phyloP scores from a whole-genome alignment of 2,888 invertebrate genomes.

The Luperina nickerlii region DNA sequence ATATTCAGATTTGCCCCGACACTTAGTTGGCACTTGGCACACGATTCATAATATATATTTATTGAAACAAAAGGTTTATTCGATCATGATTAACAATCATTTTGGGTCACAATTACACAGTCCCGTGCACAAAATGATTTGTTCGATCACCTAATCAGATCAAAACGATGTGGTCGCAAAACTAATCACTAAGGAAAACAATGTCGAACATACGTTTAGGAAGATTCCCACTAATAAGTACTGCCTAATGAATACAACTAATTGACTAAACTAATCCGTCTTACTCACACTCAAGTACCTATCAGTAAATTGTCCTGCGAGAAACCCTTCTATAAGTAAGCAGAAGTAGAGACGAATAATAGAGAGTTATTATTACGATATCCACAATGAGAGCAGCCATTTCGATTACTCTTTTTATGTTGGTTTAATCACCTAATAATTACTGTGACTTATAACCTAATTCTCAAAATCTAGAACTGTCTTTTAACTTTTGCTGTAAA shows the following conservation, averaged over 20 bases:
- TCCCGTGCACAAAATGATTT: neutral
- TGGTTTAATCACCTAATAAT: neutral
- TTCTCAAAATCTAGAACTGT: neutral
- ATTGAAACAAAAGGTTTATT: neutral
- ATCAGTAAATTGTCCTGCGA: neutral
- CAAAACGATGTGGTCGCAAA: neutral
- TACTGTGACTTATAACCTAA: neutral
- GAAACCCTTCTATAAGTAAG: neutral
- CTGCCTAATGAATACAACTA: neutral
- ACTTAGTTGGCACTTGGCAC: neutral
- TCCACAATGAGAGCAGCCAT: neutral
- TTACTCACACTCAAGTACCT: neutral
- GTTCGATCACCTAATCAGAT: neutral
- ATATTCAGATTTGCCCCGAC: slow-evolving; percentile 21
- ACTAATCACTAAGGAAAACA: neutral
- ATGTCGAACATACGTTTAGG: neutral
- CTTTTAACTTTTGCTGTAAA: neutral
- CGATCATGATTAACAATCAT: neutral
- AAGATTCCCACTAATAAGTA: neutral
- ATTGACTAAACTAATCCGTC: slow-evolving; percentile 2
- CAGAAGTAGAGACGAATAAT: neutral
- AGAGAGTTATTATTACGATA: neutral
- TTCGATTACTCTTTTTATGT: neutral
- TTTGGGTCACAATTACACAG: neutral
- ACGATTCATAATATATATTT: neutral